Evolutionary conservation across 1,140 invertebrate genomes (phyloP), one percentile per base, ranked within the genome.

Genomic region (Thaumatotibia leucotreta): DNA sequence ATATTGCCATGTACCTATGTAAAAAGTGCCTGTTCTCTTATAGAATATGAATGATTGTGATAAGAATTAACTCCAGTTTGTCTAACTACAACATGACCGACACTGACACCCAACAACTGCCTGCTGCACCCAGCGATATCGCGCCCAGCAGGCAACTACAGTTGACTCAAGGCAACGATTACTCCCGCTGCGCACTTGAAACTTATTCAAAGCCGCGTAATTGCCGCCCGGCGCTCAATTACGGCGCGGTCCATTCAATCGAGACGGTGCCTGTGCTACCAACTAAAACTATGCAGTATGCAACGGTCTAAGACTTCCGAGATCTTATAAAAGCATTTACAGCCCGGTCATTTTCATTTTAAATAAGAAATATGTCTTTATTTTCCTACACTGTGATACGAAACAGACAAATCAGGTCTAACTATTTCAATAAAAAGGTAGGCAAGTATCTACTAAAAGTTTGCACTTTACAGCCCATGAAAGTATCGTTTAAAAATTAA

Each of bases 171-270:
- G 4, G 23, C 14, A 58, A 58, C 24, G 52, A 29, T 27, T 58
- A 58, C 17, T 58, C 52, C 52, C 52, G 52, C 14, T 27, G 52
- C 52, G 52, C 50, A 54, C 23, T 58, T 58, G 24, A 58, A 58
- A 58, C 52, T 58, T 58, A 58, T 58, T 58, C 52, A 58, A 24
- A 58, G 52, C 23, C 52, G 10, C 52, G 52, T 58, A 58, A 58
- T 58, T 31, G n/a, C 52, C 23, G 52, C 4, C 50, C 50, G 9
- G 27, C 24, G 52, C 52, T 27, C 52, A 24, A 58, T 58, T 31
- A 58, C 52, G 52, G 39, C 35, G 35, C 39, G 39, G 27, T 27
- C 52, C 52, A 29, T 58, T 27, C 52, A 58, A 14, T 58, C 52
- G 23, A 17, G n/a, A 20, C 17, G 9, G 11, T n/a, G n/a, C n/a